phyloP scores from a whole-genome alignment of 2,888 invertebrate species.

The Mystacides longicornis region DNA sequence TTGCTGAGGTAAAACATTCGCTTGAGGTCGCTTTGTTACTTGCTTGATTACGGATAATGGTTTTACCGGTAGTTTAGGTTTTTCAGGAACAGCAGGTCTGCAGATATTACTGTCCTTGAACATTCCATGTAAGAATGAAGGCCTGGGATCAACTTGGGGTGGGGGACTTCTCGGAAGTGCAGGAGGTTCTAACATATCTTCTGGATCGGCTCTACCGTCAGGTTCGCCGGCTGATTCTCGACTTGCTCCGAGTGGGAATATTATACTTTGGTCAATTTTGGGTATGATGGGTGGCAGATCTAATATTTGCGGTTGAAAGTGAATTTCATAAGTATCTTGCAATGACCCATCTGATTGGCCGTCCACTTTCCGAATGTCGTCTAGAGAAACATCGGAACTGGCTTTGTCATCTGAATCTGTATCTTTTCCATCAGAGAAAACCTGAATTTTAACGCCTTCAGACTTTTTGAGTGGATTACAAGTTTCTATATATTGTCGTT shows the following conservation, averaged over 20 bases:
- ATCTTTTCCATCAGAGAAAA: constrained; percentile 37
- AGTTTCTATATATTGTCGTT: constrained; percentile 46
- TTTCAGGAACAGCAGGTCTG: constrained; percentile 64
- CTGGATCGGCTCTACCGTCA: constrained; percentile 80
- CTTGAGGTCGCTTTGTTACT: constrained; percentile 32
- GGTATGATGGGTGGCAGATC: constrained; percentile 45
- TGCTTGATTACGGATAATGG: constrained; percentile 49
- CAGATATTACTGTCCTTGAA: constrained; percentile 42
- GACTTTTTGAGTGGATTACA: constrained; percentile 33
- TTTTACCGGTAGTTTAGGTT: constrained; percentile 56
- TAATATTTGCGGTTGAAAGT: constrained; percentile 32
- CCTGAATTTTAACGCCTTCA: constrained; percentile 47
- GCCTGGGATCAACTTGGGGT: constrained; percentile 47
- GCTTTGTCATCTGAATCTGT: constrained; percentile 35
- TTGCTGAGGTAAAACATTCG: constrained; percentile 31
- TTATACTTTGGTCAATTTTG: constrained; percentile 36
- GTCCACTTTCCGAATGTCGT: constrained; percentile 42
- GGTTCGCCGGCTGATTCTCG: constrained; percentile 78
- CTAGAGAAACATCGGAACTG: constrained; percentile 39
- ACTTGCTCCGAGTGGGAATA: constrained; percentile 54
- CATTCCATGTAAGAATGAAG: constrained; percentile 66
- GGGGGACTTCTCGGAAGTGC: constrained; percentile 65
- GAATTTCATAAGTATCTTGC: constrained; percentile 24
- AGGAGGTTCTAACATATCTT: constrained; percentile 60
- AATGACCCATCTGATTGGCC: constrained; percentile 36